A percentile compares a stretch with the other conserved stretches of the same genome.
These are phyloP conservation scores for Podabrus alpinus DNA, from an alignment of 2,888 invertebrate genomes.

Conservation along the genomic window DNA sequence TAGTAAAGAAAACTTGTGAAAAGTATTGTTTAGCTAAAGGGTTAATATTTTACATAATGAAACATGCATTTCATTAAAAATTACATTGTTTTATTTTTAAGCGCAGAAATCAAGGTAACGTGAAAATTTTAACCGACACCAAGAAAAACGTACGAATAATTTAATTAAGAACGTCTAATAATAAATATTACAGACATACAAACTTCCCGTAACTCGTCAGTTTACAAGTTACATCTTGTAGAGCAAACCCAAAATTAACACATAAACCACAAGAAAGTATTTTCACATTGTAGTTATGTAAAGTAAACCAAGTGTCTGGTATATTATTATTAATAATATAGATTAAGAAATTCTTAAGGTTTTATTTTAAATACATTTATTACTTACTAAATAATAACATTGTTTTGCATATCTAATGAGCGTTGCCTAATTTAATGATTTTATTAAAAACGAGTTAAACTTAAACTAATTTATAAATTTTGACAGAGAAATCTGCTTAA, in stretches of 20 bases:
- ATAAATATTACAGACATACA: neutral
- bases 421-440: neutral
- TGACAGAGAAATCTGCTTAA: neutral
- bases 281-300: neutral
- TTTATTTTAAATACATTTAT: too few relatives aligned
- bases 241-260: constrained; percentile 3
- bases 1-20: too few relatives aligned
- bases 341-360: too few relatives aligned
- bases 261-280: constrained; percentile 1
- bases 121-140: neutral
- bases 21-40: too few relatives aligned
- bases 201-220: neutral
- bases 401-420: too few relatives aligned
- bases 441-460: neutral
- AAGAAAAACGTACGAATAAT: neutral
- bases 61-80: too few relatives aligned
- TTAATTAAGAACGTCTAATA: neutral
- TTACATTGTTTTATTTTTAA: neutral
- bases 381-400: too few relatives aligned
- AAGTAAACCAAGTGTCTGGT: neutral
- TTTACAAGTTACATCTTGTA: constrained; percentile 1
- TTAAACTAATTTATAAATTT: neutral
- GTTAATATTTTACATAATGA: too few relatives aligned
- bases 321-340: neutral
- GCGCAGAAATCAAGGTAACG: neutral